These are phyloP conservation scores for Botrylloides violaceus DNA, from an alignment of 23 tunicate species.

Conservation along the genomic window DNA sequence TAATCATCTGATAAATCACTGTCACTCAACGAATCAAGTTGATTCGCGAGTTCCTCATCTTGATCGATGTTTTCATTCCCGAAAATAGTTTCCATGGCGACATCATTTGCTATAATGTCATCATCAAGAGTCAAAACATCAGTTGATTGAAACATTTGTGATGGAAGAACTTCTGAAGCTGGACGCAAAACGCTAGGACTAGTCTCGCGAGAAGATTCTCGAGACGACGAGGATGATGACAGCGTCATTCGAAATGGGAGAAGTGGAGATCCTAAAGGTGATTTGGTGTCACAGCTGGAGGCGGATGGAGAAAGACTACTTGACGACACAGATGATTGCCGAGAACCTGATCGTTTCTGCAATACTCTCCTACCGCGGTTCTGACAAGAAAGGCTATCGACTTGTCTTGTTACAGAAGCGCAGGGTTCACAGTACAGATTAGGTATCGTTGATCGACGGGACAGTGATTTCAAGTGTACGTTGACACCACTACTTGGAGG, in stretches of 20 bases:
- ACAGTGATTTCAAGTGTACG: slow-evolving; percentile 10
- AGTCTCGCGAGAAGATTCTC: background rate
- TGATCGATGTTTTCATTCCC: slow-evolving; percentile 6
- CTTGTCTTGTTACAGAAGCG: background rate
- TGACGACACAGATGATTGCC: slow-evolving; percentile 22
- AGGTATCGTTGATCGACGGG: slow-evolving; percentile 12
- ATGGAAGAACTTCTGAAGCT: background rate
- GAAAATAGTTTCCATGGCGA: background rate
- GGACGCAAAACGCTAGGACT: slow-evolving; percentile 13
- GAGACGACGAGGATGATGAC: slow-evolving; percentile 15
- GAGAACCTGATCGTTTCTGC: background rate
- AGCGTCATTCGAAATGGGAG: background rate
- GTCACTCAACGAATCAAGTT: slow-evolving; percentile 18
- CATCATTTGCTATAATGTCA: background rate
- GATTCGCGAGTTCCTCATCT: slow-evolving; percentile 8
- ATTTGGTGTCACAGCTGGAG: background rate
- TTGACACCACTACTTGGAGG: background rate
- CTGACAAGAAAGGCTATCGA: background rate
- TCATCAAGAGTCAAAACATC: background rate
- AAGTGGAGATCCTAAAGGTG: slow-evolving; percentile 10
- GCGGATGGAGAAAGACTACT: slow-evolving; percentile 13
- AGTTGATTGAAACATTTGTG: background rate
- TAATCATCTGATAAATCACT: slow-evolving; percentile 25
- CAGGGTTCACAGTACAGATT: slow-evolving; percentile 4
- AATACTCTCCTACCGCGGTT: slow-evolving; percentile 7